A percentile compares a stretch with the other conserved stretches of the same genome.
Evolutionary conservation across 2,113 vertebrate genomes (phyloP).

Genomic region (Melanerpes formicivorus): DNA sequence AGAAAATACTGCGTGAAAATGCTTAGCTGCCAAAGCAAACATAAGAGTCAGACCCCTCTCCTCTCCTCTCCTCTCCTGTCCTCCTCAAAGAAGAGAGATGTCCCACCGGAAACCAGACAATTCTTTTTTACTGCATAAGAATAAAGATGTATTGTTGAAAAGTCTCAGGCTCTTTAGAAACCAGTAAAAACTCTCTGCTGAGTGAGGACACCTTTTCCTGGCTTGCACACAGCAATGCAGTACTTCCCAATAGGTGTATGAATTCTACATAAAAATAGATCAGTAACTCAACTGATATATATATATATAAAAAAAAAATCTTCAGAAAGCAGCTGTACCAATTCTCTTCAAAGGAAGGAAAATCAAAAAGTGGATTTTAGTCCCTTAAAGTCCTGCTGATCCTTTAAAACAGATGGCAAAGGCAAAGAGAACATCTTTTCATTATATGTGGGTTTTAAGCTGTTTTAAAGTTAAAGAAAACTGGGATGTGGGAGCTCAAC

Average conservation of each 20-base stretch:
- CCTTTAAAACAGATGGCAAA: conserved; percentile 52
- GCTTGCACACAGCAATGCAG: not conserved
- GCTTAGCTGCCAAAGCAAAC: not conserved
- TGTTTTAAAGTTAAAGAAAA: conserved; percentile 52
- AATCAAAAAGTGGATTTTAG: conserved; percentile 61
- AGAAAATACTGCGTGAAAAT: not conserved
- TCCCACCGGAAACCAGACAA: not conserved
- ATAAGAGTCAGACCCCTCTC: not conserved
- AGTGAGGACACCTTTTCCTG: conserved; percentile 1
- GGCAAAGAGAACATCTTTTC: conserved; percentile 59
- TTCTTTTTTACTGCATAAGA: not conserved
- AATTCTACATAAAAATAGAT: conserved; percentile 64
- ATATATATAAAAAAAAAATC: not conserved
- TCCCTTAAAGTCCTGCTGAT: conserved; percentile 57
- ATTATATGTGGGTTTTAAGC: conserved; percentile 16
- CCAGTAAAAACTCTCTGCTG: not conserved
- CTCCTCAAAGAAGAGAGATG: not conserved
- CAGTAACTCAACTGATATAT: conserved; percentile 42
- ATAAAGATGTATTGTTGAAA: not conserved
- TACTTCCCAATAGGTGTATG: conserved; percentile 15
- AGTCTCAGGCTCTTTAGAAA: not conserved
- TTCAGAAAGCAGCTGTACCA: conserved; percentile 45
- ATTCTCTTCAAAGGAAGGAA: conserved; percentile 55
- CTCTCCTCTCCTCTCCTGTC: not conserved
- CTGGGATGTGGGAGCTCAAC: conserved; percentile 30